phyloP scores from a whole-genome alignment of 2,113 vertebrate species.

The Gallinago media region DNA sequence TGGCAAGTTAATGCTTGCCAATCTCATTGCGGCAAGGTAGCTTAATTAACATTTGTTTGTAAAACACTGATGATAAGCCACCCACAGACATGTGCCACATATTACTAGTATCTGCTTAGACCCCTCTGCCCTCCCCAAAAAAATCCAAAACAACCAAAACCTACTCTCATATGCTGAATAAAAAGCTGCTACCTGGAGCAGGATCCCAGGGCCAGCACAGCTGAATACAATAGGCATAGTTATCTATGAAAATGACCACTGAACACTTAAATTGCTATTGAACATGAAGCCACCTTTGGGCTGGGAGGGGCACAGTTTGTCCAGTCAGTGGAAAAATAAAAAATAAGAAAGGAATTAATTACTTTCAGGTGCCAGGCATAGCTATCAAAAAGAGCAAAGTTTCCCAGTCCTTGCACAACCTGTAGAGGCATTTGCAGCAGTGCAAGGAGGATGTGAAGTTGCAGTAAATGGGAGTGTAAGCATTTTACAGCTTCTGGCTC shows the following conservation, averaged over 20 bases:
- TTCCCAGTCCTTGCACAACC: not conserved
- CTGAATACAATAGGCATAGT: not conserved
- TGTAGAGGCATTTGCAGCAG: not conserved
- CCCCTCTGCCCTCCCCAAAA: not conserved
- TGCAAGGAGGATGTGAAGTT: not conserved
- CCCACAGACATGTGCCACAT: not conserved
- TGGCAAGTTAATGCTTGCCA: slow-evolving; percentile 48
- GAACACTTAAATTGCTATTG: slow-evolving; percentile 29
- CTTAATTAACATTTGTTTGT: slow-evolving; percentile 35
- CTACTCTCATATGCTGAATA: not conserved
- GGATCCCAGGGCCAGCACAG: not conserved
- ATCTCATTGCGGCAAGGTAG: not conserved
- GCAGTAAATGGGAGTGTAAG: not conserved
- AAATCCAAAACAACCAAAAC: not conserved
- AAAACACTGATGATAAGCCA: slow-evolving; percentile 27
- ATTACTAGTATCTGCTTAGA: not conserved
- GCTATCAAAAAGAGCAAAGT: not conserved
- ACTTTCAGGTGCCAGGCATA: not conserved
- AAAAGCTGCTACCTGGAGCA: not conserved
- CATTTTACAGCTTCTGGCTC: not conserved
- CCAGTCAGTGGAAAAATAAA: not conserved
- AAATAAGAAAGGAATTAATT: slow-evolving; percentile 4
- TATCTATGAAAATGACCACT: slow-evolving; percentile 24
- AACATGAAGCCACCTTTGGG: slow-evolving; percentile 21
- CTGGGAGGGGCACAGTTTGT: slow-evolving; percentile 11